A percentile compares a stretch with the other conserved stretches of the same genome.
Evolutionary conservation across 1,140 invertebrate genomes (phyloP).

Genomic region (Lamellibrachia luymesi): DNA sequence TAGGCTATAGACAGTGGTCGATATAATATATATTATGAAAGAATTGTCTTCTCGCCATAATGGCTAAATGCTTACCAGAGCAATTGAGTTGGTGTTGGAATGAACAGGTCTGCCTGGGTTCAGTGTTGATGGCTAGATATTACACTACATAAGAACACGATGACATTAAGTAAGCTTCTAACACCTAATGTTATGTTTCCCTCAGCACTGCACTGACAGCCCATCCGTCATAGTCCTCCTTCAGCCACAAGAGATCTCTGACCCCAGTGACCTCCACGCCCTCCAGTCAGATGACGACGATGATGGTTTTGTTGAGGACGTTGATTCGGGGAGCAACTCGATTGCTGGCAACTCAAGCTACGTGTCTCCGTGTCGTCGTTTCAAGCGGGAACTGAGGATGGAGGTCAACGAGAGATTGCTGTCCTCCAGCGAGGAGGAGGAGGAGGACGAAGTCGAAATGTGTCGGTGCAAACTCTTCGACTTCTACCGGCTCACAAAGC

Average conservation of each 20-base stretch:
- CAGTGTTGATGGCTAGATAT: too few relatives aligned
- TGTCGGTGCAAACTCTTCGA: not conserved
- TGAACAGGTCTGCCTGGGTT: too few relatives aligned
- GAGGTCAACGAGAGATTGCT: conserved; percentile 3
- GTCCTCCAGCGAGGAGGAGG: conserved; percentile 7
- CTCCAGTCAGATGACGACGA: conserved; percentile 14
- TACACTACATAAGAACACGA: not conserved
- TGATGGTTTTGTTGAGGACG: not conserved
- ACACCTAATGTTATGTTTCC: not conserved
- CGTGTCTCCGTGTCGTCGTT: not conserved
- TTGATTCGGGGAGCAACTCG: not conserved
- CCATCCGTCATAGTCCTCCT: conserved; percentile 1
- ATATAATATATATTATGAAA: too few relatives aligned
- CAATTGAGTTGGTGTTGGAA: too few relatives aligned
- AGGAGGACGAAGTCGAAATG: not conserved
- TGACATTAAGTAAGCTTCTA: not conserved
- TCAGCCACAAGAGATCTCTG: conserved; percentile 1
- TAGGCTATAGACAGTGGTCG: too few relatives aligned
- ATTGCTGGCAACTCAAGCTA: not conserved
- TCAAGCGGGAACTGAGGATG: not conserved
- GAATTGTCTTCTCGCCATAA: too few relatives aligned
- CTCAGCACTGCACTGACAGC: not conserved
- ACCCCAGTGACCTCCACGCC: not conserved
- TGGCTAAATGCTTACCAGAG: too few relatives aligned
- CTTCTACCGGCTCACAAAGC: not conserved